Evolutionary conservation across 2,888 invertebrate species (phyloP).

Genomic region (Oasisia sp.): DNA sequence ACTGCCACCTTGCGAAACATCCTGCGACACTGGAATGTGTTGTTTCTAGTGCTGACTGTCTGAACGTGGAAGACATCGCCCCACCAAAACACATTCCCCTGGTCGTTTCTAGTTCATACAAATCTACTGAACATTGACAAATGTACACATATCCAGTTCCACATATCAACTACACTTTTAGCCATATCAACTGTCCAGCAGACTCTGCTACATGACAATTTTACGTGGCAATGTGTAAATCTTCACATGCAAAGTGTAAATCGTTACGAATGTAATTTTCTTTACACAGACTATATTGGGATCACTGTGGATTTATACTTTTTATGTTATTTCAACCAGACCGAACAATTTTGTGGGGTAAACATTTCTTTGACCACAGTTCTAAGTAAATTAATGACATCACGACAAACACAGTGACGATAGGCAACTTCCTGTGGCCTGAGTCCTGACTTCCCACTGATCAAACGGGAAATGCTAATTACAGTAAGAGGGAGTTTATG

Average conservation of each 20-base stretch:
- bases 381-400: background rate
- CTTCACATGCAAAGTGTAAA: too few species aligned
- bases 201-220: too few species aligned
- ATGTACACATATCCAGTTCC: too few species aligned
- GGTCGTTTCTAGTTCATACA: too few species aligned
- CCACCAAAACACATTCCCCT: too few species aligned
- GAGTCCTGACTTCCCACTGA: background rate
- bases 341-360: background rate
- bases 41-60: background rate
- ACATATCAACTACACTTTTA: too few species aligned
- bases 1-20: slow-evolving; percentile 17
- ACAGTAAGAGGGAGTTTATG: background rate
- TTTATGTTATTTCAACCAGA: background rate
- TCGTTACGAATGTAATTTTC: too few species aligned
- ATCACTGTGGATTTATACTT: too few species aligned
- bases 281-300: too few species aligned
- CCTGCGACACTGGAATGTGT: background rate
- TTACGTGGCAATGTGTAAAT: too few species aligned
- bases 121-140: too few species aligned
- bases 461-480: background rate
- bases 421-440: background rate
- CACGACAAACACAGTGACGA: background rate
- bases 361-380: background rate
- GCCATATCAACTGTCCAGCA: too few species aligned
- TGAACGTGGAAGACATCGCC: background rate